Conservation (phyloP, 2,797 vertebrate genomes). For the Antennarius maculatus region DNA sequence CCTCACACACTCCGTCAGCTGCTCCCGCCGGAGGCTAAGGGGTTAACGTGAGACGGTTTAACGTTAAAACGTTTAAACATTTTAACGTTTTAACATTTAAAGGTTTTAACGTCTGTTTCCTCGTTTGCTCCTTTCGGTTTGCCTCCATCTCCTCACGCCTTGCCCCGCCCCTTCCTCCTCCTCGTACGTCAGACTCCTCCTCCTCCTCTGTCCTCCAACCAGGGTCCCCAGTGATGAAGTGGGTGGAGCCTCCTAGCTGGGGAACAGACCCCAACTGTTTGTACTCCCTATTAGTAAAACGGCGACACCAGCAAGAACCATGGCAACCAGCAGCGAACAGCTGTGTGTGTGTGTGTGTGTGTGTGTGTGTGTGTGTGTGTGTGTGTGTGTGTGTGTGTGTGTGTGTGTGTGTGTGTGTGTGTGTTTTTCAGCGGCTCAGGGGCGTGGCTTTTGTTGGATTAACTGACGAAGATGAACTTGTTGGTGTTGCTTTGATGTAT, state of each 20-base stretch:
- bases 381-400: neutral
- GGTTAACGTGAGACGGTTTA: too few relatives aligned
- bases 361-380: too few relatives aligned
- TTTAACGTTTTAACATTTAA: too few relatives aligned
- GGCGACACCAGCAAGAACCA: slow-evolving; percentile 60
- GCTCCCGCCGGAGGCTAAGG: too few relatives aligned
- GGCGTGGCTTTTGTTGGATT: too few relatives aligned
- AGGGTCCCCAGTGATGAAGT: slow-evolving; percentile 30
- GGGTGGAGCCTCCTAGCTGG: slow-evolving; percentile 32
- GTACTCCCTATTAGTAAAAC: slow-evolving; percentile 73
- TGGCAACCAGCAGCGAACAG: slow-evolving; percentile 59
- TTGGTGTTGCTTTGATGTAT: too few relatives aligned
- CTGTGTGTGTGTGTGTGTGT: neutral
- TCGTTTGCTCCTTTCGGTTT: neutral
- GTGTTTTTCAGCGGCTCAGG: too few relatives aligned
- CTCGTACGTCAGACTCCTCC: neutral
- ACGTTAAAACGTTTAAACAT: too few relatives aligned
- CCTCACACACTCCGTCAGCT: neutral
- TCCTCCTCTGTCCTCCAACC: neutral
- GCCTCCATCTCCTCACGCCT: neutral
- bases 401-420: too few relatives aligned
- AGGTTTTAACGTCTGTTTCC: neutral
- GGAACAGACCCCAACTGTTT: slow-evolving; percentile 66
- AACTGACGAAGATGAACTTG: too few relatives aligned
- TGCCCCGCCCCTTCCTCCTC: neutral